phyloP scores from a whole-genome alignment of 2,797 vertebrate genomes.

The Cyprinella venusta region DNA sequence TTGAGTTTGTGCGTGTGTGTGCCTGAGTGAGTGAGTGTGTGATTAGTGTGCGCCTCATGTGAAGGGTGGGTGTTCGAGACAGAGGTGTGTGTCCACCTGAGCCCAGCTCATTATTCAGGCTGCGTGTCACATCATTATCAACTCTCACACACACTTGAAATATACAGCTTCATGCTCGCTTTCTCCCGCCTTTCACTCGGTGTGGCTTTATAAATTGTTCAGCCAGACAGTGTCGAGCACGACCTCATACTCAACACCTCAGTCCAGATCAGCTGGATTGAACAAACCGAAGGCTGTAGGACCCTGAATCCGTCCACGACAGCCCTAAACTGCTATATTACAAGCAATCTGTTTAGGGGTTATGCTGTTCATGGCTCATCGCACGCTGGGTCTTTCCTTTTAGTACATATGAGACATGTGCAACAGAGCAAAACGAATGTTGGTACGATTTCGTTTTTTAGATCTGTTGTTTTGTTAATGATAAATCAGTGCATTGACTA shows the following conservation, averaged over 20 bases:
- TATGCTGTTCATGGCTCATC: conserved; percentile 12
- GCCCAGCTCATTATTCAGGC: conserved; percentile 42
- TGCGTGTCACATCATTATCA: conserved; percentile 38
- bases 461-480: not conserved
- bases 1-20: conserved; percentile 1
- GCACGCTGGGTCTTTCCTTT: conserved; percentile 20
- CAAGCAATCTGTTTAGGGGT: conserved; percentile 21
- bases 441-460: not conserved
- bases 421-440: conserved; percentile 4
- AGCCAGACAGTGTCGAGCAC: conserved; percentile 10
- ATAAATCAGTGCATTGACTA: too few species aligned
- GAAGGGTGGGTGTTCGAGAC: conserved; percentile 28
- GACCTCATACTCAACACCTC: conserved; percentile 4
- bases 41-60: conserved; percentile 14
- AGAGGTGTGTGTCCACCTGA: conserved; percentile 51
- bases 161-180: conserved; percentile 17
- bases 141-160: conserved; percentile 5
- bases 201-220: conserved; percentile 18
- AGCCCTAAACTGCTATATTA: not conserved
- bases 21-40: conserved; percentile 18
- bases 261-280: not conserved
- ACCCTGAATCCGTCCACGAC: not conserved
- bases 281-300: not conserved
- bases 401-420: not conserved
- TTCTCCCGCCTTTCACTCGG: not conserved